Percentiles rank a stretch among this genome's conserved stretches.
Conservation (phyloP, 92 coral and sea anemone genomes). For the Epizoanthus ramosus region DNA sequence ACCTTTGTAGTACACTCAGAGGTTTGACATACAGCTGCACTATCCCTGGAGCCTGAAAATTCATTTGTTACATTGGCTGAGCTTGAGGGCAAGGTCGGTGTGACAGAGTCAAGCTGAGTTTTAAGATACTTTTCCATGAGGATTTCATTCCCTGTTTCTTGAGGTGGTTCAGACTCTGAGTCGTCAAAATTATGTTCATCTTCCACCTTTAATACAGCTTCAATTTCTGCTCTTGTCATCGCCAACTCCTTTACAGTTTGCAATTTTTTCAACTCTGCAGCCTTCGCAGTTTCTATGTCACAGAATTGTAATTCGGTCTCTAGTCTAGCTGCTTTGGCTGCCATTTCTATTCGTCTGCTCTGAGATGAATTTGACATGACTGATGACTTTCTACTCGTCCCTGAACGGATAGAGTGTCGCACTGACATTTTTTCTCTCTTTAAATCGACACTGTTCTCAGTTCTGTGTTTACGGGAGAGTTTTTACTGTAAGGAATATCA, state of each 20-base stretch:
- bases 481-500: too few species aligned
- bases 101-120: not conserved
- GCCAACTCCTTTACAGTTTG: not conserved
- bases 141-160: not conserved
- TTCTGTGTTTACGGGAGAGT: too few species aligned
- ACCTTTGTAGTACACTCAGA: conserved; percentile 4
- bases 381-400: not conserved
- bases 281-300: not conserved
- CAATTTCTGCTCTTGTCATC: not conserved
- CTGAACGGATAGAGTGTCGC: conserved; percentile 3
- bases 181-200: not conserved
- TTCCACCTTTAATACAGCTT: not conserved
- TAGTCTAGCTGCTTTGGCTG: not conserved
- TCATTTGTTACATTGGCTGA: conserved; percentile 6
- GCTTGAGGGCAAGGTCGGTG: not conserved
- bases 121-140: not conserved
- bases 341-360: not conserved
- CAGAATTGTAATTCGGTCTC: conserved; percentile 2
- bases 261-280: not conserved
- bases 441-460: too few species aligned
- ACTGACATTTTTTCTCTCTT: not conserved
- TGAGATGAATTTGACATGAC: not conserved
- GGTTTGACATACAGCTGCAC: conserved; percentile 16
- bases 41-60: not conserved
- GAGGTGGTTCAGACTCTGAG: not conserved